Conservation (phyloP, 1,140 invertebrate species). For the Bombus difficillimus region DNA sequence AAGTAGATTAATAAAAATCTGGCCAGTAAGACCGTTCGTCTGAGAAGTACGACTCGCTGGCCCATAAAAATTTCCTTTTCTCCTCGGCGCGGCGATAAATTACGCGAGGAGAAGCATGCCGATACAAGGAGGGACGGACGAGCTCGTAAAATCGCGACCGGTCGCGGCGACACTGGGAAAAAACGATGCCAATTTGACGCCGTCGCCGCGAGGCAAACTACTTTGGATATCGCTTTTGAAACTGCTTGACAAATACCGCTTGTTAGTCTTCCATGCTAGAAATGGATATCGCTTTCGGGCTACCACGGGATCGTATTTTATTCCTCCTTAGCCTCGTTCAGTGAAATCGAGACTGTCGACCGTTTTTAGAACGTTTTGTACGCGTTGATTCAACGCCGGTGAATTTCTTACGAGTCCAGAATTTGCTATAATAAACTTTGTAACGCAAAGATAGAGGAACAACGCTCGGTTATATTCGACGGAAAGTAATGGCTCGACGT, state of each 20-base stretch:
- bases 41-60: neutral
- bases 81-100: slow-evolving; percentile 41
- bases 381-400: neutral
- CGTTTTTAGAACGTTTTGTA: neutral
- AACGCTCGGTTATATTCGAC: neutral
- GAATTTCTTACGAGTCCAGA: neutral
- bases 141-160: slow-evolving; percentile 45
- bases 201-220: slow-evolving; percentile 13
- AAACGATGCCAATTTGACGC: slow-evolving; percentile 42
- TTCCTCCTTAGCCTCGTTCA: neutral
- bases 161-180: neutral
- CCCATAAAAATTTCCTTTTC: slow-evolving; percentile 40
- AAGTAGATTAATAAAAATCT: neutral
- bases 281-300: neutral
- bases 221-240: slow-evolving; percentile 31
- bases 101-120: neutral
- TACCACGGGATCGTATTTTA: neutral
- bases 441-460: neutral
- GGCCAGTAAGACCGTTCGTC: neutral
- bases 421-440: neutral
- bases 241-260: slow-evolving; percentile 1
- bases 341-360: neutral
- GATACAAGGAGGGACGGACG: slow-evolving; percentile 1
- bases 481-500: too few relatives aligned
- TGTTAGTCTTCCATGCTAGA: neutral